Evolutionary conservation across 2,113 vertebrate genomes (phyloP).

Genomic region (Rhynchopsitta pachyrhyncha): DNA sequence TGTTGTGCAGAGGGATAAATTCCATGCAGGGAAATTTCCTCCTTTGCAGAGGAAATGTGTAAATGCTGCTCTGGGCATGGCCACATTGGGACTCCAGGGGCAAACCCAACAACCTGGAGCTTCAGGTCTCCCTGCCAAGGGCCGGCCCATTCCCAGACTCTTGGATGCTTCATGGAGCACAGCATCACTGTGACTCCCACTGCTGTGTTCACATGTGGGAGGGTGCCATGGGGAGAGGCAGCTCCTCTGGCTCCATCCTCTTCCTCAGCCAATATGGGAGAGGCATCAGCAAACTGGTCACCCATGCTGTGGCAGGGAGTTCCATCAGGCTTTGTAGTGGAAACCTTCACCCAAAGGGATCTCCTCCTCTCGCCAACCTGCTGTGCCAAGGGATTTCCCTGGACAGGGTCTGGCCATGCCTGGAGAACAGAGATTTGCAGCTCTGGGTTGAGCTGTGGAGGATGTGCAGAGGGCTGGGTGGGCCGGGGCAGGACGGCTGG

Average conservation of each 20-base stretch:
- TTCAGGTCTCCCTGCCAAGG: not conserved
- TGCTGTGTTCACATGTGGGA: fast-evolving
- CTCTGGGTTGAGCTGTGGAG: not conserved
- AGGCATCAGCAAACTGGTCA: fast-evolving
- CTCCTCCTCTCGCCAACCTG: not conserved
- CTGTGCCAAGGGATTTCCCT: not conserved
- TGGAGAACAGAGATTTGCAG: not conserved
- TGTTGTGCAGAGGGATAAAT: not conserved
- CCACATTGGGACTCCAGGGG: not conserved
- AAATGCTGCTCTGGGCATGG: not conserved
- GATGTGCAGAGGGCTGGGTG: not conserved
- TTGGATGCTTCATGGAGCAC: not conserved
- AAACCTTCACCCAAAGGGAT: not conserved
- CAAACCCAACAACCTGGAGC: not conserved
- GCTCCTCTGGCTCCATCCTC: not conserved
- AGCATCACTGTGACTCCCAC: not conserved
- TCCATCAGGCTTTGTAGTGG: not conserved
- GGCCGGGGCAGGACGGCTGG: not conserved
- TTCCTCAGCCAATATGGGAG: not conserved
- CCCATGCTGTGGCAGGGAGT: fast-evolving
- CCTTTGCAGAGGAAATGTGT: not conserved
- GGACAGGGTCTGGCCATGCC: not conserved
- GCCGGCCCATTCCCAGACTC: not conserved
- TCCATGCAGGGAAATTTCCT: not conserved
- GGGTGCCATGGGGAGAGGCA: not conserved